Base-by-base conservation (phyloP, 1,140 invertebrate species). In the Anadara kagoshimensis region DNA sequence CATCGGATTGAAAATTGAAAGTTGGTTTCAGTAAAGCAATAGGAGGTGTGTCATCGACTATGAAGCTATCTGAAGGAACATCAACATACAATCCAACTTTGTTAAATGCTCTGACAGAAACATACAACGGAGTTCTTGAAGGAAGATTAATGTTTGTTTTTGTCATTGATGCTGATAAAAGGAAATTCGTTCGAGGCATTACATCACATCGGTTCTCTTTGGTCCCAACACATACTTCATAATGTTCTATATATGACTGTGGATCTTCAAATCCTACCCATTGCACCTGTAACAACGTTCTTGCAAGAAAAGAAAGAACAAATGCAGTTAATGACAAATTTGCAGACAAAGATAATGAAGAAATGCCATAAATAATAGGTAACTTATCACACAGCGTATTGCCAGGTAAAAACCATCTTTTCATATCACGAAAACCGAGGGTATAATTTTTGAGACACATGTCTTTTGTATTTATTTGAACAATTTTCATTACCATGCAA, bases 231-330 rank as follows among this genome's bases (percentile, higher is more conserved):
- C 80, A 83, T 14, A 72, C 72, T 43, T 76, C 71, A 49, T 70
- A 82, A 49, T 82, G 63, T 18, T 74, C 49, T 49, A 83, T 73
- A 4, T 65, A 73, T 1, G 82, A 80, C n/a, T 83, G 76, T 10
- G 77, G 76, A 47, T 83, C 82, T 5, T 72, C 57, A 67, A 82
- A 82, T 53, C 80, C 80, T n/a, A 64, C 8, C 78, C 80, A 82
- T 8, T 70, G 43, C 0, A 65, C 54, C 20, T 64, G 45, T 11
- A 80, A n/a, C 4, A 56, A 59, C 16, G 74, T 44, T 11, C 79
- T 81, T 61, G n/a, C 67, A 69, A 36, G 47, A 49, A 4, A 49
- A 1, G 10, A n/a, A 49, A 49, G 4, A 11, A n/a, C 4, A n/a
- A n/a, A n/a, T n/a, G n/a, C n/a, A n/a, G n/a, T n/a, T n/a, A n/a